Percentiles rank a stretch among this genome's conserved stretches.
These are phyloP conservation scores for Ectemnius cavifrons DNA, from an alignment of 2,888 invertebrate genomes.

Conservation along the genomic window DNA sequence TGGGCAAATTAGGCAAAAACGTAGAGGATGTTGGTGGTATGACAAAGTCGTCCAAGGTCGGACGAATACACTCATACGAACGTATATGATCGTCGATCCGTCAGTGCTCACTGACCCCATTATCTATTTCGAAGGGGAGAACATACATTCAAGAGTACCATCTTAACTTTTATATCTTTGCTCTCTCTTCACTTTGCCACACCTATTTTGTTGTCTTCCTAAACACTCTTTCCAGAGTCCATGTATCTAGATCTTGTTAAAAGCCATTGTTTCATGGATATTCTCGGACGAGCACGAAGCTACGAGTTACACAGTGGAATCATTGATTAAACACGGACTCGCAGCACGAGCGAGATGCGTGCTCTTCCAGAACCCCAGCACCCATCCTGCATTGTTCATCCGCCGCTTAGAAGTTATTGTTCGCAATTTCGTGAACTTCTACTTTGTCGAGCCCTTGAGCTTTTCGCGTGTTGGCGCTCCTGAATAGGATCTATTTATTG, in stretches of 20 bases:
- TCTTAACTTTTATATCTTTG: background rate
- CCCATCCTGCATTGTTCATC: too few species aligned
- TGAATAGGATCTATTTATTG: too few species aligned
- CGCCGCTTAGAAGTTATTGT: too few species aligned
- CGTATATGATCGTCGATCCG: background rate
- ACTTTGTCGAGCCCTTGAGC: too few species aligned
- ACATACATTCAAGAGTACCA: background rate
- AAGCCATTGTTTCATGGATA: background rate
- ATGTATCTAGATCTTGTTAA: background rate
- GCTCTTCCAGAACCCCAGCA: too few species aligned
- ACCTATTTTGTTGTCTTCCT: too few species aligned
- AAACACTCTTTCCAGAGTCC: too few species aligned
- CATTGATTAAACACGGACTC: conserved; percentile 15
- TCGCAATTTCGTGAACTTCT: too few species aligned
- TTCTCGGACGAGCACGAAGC: background rate
- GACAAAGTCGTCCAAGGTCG: conserved; percentile 19
- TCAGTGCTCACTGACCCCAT: conserved; percentile 35
- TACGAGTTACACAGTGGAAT: conserved; percentile 1
- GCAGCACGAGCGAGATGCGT: background rate
- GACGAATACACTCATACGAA: background rate
- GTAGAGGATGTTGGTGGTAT: background rate
- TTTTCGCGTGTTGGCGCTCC: too few species aligned
- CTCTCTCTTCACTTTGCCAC: too few species aligned
- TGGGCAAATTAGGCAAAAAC: too few species aligned
- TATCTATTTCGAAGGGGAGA: conserved; percentile 37